phyloP scores from a whole-genome alignment of 2,888 invertebrate species.

The Acheta domesticus region DNA sequence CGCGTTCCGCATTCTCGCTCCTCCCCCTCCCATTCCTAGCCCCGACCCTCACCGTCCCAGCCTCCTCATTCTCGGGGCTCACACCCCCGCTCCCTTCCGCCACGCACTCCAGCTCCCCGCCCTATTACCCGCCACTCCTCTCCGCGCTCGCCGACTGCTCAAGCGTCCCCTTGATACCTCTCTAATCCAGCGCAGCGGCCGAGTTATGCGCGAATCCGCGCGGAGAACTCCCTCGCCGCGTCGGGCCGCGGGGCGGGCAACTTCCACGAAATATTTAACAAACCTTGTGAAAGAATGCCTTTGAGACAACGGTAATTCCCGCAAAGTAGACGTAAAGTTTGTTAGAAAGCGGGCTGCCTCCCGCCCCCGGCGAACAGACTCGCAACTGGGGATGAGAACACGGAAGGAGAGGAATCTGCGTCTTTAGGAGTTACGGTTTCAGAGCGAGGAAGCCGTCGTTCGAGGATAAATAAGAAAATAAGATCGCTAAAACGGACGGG shows the following conservation, averaged over 20 bases:
- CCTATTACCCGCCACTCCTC: neutral
- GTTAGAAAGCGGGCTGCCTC: neutral
- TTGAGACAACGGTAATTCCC: constrained; percentile 18
- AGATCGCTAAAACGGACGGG: neutral
- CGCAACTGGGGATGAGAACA: neutral
- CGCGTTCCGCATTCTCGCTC: neutral
- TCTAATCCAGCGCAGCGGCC: neutral
- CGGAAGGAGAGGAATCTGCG: neutral
- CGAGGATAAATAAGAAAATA: neutral
- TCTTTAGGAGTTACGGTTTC: neutral
- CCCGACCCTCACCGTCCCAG: neutral
- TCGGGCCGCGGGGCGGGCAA: neutral
- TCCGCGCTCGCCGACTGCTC: neutral
- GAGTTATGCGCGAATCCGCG: neutral
- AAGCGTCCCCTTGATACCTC: constrained; percentile 1
- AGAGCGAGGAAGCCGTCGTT: neutral
- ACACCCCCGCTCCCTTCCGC: neutral
- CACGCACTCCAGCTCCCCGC: neutral
- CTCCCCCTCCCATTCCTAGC: neutral
- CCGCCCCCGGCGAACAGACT: neutral
- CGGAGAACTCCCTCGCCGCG: neutral
- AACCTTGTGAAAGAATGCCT: constrained; percentile 18
- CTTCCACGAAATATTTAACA: neutral
- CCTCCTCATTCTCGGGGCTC: neutral
- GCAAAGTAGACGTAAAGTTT: constrained; percentile 18